Conservation (phyloP, 1,140 invertebrate species). For the Hylaeus anthracinus region DNA sequence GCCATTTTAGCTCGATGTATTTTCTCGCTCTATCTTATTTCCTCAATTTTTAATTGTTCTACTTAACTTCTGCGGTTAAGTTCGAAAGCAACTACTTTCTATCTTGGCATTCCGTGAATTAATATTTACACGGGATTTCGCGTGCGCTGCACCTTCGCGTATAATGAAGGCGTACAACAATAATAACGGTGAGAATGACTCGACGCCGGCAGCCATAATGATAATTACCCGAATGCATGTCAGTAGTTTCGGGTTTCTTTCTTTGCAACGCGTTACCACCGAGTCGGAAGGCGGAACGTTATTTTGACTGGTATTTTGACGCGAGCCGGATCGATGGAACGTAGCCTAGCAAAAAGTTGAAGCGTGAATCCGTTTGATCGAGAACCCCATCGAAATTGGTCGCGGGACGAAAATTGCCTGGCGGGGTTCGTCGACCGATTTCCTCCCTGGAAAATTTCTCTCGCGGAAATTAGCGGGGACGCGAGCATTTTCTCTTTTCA, state of each 20-base stretch:
- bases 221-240: slow-evolving; percentile 25
- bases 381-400: slow-evolving; percentile 26
- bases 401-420: slow-evolving; percentile 29
- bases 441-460: slow-evolving; percentile 20
- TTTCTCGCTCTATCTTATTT: too few relatives aligned
- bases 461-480: slow-evolving; percentile 26
- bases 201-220: neutral
- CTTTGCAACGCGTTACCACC: neutral
- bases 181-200: neutral
- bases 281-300: neutral
- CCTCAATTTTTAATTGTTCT: too few relatives aligned
- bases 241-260: slow-evolving; percentile 23
- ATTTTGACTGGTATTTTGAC: slow-evolving; percentile 28
- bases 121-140: too few relatives aligned
- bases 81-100: too few relatives aligned
- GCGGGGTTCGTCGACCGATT: slow-evolving; percentile 11
- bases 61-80: too few relatives aligned
- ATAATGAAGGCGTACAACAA: too few relatives aligned
- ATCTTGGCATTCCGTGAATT: too few relatives aligned
- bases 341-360: neutral
- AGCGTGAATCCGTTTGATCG: neutral
- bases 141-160: too few relatives aligned
- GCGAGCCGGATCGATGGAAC: neutral
- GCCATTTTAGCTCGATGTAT: too few relatives aligned
- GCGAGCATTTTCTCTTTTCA: neutral